A percentile compares a stretch with the other conserved stretches of the same genome.
phyloP scores from a whole-genome alignment of 2,113 vertebrate species.

The Neodon shergylaensis region DNA sequence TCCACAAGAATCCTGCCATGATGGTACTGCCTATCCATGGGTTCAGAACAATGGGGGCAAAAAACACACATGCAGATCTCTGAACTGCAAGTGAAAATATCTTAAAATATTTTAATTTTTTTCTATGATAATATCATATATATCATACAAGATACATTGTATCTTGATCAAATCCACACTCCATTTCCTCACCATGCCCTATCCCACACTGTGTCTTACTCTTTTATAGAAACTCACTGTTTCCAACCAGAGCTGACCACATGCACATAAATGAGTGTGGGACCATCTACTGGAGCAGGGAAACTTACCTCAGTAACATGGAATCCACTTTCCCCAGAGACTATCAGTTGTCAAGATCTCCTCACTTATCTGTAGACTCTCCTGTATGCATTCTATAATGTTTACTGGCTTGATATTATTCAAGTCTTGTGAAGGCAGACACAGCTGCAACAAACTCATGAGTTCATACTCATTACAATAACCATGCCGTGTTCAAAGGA shows the following conservation, averaged over 20 bases:
- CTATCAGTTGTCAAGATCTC: background rate
- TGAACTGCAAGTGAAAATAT: background rate
- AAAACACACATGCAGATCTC: background rate
- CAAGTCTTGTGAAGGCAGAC: background rate
- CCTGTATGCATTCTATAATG: background rate
- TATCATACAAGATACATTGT: no score
- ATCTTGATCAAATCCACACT: no score
- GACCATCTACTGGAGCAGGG: no score
- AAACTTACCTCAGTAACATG: background rate
- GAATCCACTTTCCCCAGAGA: background rate
- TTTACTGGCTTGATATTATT: background rate
- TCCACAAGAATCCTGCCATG: background rate
- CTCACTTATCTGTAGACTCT: background rate
- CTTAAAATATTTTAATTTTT: no score
- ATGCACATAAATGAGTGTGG: no score
- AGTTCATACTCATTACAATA: no score
- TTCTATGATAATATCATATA: no score
- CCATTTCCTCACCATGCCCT: no score
- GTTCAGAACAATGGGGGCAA: background rate
- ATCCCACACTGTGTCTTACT: no score
- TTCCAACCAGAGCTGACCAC: no score
- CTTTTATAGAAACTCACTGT: no score
- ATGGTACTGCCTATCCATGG: background rate
- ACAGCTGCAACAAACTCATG: background rate
- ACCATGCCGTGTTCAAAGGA: background rate